Conservation (phyloP, 1,140 invertebrate genomes). For the Phthorimaea operculella region DNA sequence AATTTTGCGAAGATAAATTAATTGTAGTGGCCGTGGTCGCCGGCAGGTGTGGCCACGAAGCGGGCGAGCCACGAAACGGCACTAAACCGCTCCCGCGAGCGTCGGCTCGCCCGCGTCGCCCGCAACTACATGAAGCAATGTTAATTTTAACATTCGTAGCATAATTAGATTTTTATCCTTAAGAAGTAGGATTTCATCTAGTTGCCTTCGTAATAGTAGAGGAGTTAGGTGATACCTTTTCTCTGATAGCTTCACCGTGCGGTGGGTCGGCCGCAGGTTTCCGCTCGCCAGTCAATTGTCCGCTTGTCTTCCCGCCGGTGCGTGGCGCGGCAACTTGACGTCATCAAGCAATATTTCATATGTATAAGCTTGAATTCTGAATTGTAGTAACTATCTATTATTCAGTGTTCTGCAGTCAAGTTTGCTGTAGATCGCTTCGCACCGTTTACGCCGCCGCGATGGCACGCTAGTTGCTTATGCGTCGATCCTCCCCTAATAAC, state of each 20-base stretch:
- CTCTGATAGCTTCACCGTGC: constrained; percentile 61
- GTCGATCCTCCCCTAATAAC: constrained; percentile 23
- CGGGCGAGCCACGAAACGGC: constrained; percentile 34
- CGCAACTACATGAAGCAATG: constrained; percentile 59
- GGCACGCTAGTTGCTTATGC: constrained; percentile 41
- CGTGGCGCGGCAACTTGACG: constrained; percentile 22
- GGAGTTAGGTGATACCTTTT: constrained; percentile 64
- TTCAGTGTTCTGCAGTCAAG: constrained; percentile 35
- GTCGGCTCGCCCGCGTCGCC: constrained; percentile 15
- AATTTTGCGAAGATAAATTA: constrained; percentile 28
- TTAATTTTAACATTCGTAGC: constrained; percentile 66
- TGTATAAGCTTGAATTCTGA: constrained; percentile 38
- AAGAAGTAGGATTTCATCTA: constrained; percentile 66
- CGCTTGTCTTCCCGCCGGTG: constrained; percentile 30
- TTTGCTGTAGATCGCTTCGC: constrained; percentile 32
- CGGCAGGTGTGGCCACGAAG: constrained; percentile 16
- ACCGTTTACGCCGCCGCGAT: constrained; percentile 45
- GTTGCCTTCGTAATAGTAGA: constrained; percentile 65
- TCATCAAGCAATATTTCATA: constrained; percentile 26
- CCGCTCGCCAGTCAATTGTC: constrained; percentile 56
- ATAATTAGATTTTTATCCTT: constrained; percentile 66
- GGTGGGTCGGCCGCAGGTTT: constrained; percentile 38
- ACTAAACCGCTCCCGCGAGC: constrained; percentile 38
- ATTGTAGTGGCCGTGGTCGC: constrained; percentile 26
- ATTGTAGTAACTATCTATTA: constrained; percentile 58